Conservation (phyloP, 2,797 vertebrate genomes). For the Meda fulgida region DNA sequence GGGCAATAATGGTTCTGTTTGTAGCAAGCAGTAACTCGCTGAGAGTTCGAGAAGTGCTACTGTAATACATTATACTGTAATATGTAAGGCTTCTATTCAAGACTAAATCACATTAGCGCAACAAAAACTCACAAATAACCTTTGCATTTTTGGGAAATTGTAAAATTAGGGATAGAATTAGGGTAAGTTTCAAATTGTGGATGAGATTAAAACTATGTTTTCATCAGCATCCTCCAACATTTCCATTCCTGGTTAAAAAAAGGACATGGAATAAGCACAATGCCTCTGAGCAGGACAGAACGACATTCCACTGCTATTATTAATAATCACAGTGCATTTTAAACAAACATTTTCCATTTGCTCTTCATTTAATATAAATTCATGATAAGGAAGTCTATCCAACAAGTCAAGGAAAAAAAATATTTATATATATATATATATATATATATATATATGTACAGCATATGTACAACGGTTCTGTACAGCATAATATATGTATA, state of each 20-base stretch:
- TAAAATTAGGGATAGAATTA: background rate
- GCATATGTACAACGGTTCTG: no score
- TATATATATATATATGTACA: no score
- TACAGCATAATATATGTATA: no score
- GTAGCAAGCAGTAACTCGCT: slow-evolving; percentile 44
- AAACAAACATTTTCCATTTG: background rate
- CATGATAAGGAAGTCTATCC: background rate
- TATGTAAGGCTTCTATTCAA: slow-evolving; percentile 34
- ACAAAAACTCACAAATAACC: slow-evolving; percentile 56
- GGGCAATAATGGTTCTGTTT: slow-evolving; percentile 51
- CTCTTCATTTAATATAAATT: background rate
- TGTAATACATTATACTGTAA: slow-evolving; percentile 7
- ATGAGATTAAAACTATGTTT: slow-evolving; percentile 39
- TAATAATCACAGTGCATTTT: background rate
- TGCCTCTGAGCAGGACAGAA: background rate
- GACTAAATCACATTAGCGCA: slow-evolving; percentile 29
- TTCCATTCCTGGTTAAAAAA: slow-evolving; percentile 33
- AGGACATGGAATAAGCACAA: background rate
- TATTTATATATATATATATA: background rate
- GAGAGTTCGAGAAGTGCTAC: slow-evolving; percentile 44
- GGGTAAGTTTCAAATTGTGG: background rate
- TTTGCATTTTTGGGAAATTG: slow-evolving; percentile 33
- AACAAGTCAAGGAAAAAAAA: background rate
- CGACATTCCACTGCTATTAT: no score
- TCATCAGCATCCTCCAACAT: background rate